Conservation (phyloP, 2,797 vertebrate species). For the Ceryle rudis region DNA sequence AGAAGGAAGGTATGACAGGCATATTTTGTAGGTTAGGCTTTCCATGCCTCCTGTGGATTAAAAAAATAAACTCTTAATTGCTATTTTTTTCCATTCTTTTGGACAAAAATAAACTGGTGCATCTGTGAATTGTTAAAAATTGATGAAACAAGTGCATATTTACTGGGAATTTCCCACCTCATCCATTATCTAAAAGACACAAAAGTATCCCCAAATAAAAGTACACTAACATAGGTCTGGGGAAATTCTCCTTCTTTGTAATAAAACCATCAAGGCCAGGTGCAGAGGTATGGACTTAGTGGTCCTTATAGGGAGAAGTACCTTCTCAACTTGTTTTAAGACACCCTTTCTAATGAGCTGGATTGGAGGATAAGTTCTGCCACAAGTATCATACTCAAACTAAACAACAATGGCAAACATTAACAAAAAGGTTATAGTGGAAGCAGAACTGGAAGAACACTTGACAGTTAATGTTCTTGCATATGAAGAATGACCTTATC, state of each 20-base stretch:
- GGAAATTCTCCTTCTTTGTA: background rate
- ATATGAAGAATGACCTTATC: background rate
- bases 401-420: background rate
- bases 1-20: background rate
- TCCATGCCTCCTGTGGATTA: background rate
- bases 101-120: background rate
- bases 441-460: background rate
- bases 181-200: slow-evolving; percentile 10
- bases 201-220: background rate
- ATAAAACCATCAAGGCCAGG: background rate
- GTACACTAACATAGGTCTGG: background rate
- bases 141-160: background rate
- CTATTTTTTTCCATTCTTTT: background rate
- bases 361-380: background rate
- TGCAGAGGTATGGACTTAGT: background rate
- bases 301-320: background rate
- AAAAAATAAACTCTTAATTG: background rate
- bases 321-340: background rate
- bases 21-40: background rate
- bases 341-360: background rate
- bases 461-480: background rate
- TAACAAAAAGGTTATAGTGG: background rate
- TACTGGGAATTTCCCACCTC: slow-evolving; percentile 24
- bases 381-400: background rate
- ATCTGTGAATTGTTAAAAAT: background rate